Evolutionary conservation across 1,140 invertebrate species (phyloP).

Genomic region (Eumaeus atala): DNA sequence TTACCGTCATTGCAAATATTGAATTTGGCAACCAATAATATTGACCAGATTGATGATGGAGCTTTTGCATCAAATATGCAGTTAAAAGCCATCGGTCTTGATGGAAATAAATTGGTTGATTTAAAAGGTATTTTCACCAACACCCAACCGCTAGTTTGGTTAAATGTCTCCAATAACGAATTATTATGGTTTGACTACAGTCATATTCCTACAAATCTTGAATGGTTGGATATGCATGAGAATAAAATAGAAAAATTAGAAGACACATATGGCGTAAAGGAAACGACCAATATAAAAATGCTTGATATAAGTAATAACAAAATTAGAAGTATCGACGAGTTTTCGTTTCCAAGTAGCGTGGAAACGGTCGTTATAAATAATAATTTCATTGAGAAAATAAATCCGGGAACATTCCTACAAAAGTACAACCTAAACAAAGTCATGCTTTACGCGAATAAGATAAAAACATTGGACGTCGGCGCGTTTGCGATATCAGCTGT

Average conservation of each 20-base stretch:
- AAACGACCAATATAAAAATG: constrained; percentile 85
- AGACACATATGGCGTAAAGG: constrained; percentile 83
- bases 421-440: constrained; percentile 84
- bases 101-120: constrained; percentile 81
- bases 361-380: constrained; percentile 85
- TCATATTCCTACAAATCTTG: constrained; percentile 79
- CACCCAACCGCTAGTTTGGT: constrained; percentile 80
- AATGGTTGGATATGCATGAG: constrained; percentile 83
- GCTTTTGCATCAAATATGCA: constrained; percentile 80
- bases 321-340: constrained; percentile 80
- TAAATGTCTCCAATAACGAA: constrained; percentile 83
- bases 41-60: constrained; percentile 79
- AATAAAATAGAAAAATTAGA: constrained; percentile 81
- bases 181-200: constrained; percentile 82
- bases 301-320: constrained; percentile 85
- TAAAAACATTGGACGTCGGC: constrained; percentile 82
- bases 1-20: constrained; percentile 80
- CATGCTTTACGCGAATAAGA: constrained; percentile 84
- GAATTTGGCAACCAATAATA: constrained; percentile 81
- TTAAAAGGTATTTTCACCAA: constrained; percentile 81
- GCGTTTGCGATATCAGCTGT: constrained; percentile 81
- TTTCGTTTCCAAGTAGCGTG: constrained; percentile 83
- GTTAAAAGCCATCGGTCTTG: constrained; percentile 80
- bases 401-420: constrained; percentile 82
- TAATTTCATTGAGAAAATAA: constrained; percentile 82